Evolutionary conservation across 2,797 vertebrate species (phyloP).

Genomic region (Melanotaenia nigrans): DNA sequence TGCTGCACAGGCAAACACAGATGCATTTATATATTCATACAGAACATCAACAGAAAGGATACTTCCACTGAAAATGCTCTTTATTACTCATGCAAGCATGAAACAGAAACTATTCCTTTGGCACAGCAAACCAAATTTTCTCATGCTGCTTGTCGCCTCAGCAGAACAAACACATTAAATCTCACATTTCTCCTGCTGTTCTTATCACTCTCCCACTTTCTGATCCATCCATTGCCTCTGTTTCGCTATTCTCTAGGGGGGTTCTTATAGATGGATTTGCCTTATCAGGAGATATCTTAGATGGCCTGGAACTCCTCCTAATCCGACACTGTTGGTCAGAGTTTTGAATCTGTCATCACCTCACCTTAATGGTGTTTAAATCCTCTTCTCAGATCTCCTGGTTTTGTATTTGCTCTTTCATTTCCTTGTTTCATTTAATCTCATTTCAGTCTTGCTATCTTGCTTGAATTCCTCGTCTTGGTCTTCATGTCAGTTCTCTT

Average conservation of each 20-base stretch:
- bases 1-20: background rate
- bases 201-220: conserved; percentile 54
- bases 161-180: conserved; percentile 49
- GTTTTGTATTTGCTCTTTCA: background rate
- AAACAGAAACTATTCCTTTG: conserved; percentile 13
- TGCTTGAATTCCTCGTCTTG: conserved; percentile 1
- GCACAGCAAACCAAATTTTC: conserved; percentile 18
- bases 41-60: background rate
- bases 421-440: background rate
- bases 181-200: conserved; percentile 42
- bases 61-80: background rate
- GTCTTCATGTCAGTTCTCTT: conserved; percentile 5
- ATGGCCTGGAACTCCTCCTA: conserved; percentile 59
- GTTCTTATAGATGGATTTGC: conserved; percentile 65
- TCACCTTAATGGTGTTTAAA: conserved; percentile 46
- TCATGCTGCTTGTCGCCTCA: conserved; percentile 19
- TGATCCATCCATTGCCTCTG: conserved; percentile 52
- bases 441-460: background rate
- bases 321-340: conserved; percentile 67
- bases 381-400: conserved; percentile 3
- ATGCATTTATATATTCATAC: background rate
- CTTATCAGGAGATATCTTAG: conserved; percentile 69
- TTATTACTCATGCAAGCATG: background rate
- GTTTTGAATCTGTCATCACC: conserved; percentile 71
- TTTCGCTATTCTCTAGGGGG: conserved; percentile 48